Base-by-base conservation (phyloP, 2,888 invertebrate species). In the Volucella inanis region DNA sequence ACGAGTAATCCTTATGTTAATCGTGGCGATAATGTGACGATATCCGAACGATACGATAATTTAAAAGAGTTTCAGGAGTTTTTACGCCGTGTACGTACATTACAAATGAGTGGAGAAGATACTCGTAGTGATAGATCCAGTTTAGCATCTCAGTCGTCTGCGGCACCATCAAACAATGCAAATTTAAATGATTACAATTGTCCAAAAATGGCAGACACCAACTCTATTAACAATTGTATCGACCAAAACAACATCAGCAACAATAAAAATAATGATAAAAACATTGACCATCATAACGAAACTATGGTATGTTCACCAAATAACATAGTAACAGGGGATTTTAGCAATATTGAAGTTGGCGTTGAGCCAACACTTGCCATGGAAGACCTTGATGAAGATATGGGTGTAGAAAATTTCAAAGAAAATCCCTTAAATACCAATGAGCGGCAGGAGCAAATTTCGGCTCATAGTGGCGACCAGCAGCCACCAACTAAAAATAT, bases 11-110 rank as follows among this genome's bases (percentile, higher is more conserved):
- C n/a, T 8, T 8, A 3, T 15, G 22, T 31, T 10, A 47, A 12
- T 22, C 8, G 41, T 11, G 45, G 1, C 31, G 43, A n/a, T 45
- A 54, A 31, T 8, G 41, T 52, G 14, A 70, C 78, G 31, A 18
- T 14, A 11, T 41, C 75, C 6, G 62, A 67, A 11, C 72, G 87
- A 14, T 80, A 81, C 31, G 80, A 81, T 8, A 87, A 87, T 43
- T 55, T 87, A 9, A 76, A 87, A 22, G 91, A 90, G 62, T 91
- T 90, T 79, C 89, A 90, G 41, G 89, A 91, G 38, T 89, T 90
- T 80, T 79, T 90, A 0, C 87, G 87, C 49, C 88, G 89, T 22
- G 89, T 91, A 3, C 87, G 89, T 57, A 90, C 89, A 2, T 79
- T 90, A 41, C 89, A 90, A 62, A 90, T 91, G 89, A 88, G 88